Percentiles rank a stretch among this genome's conserved stretches.
phyloP scores from a whole-genome alignment of 2,797 vertebrate species.

The Ptychadena robeensis region DNA sequence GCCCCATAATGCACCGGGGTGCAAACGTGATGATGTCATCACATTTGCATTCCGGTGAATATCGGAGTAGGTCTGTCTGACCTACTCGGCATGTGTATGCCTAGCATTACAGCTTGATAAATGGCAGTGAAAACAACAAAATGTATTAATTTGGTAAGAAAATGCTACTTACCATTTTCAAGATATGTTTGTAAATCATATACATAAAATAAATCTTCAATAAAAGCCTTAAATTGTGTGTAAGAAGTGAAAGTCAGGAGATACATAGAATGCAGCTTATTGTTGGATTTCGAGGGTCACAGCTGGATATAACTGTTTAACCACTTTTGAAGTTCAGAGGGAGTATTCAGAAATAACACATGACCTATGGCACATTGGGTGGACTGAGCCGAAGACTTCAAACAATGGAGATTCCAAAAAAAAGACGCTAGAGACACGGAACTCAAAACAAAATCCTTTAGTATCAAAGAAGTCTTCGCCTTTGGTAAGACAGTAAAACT shows the following conservation, averaged over 20 bases:
- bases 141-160: too few species aligned
- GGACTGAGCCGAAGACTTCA: conserved; percentile 5
- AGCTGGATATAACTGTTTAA: conserved; percentile 1
- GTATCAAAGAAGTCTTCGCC: background rate
- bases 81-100: too few species aligned
- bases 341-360: background rate
- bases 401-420: background rate
- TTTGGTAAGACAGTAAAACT: background rate
- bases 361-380: background rate
- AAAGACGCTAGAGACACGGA: background rate
- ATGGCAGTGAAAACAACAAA: too few species aligned
- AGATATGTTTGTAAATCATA: too few species aligned
- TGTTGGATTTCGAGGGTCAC: background rate
- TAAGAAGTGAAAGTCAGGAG: background rate
- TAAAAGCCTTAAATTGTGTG: background rate
- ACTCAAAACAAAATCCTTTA: background rate
- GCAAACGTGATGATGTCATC: too few species aligned
- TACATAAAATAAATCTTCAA: too few species aligned
- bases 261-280: background rate
- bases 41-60: too few species aligned
- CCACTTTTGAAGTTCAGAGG: background rate
- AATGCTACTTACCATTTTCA: too few species aligned
- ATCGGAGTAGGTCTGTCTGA: too few species aligned
- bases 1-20: too few species aligned
- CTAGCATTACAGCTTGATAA: too few species aligned